Evolutionary conservation across 2,888 invertebrate species (phyloP), one percentile per base, ranked within the genome.

Genomic region (Eristalis tenax): DNA sequence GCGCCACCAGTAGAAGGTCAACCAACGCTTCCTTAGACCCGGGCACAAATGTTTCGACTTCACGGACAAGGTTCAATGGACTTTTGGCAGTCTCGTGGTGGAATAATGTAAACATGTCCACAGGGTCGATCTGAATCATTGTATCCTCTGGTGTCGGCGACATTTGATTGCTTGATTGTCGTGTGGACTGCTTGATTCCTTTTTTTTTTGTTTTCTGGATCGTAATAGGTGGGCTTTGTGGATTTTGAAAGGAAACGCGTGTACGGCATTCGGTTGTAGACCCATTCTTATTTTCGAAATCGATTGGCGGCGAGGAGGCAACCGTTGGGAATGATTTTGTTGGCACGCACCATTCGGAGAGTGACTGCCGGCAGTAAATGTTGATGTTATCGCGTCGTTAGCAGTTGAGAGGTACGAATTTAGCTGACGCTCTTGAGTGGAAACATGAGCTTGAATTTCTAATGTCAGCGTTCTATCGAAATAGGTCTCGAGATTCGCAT

Each of bases 231-330:
- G 18, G 50, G 50, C 50, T 63, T 64, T 77, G 63, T 69, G 10
- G 56, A 26, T 28, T 69, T 35, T 50, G 23, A 56, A 22, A 35
- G 63, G 63, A 70, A 77, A 28, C 66, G 22, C 66, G 66, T 75
- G 59, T 4, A n/a, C 43, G 43, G 43, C 43, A n/a, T 43, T 43
- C n/a, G 18, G 18, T 18, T 50, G 50, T 50, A n/a, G 18, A 50
- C 50, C 18, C 18, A n/a, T 50, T 50, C 50, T 18, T 50, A 8
- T n/a, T 50, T n/a, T 8, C 18, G 18, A 18, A 50, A 50, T 50
- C 50, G 50, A 50, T 50, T 50, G 50, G 18, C 50, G 5, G 18
- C 32, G 8, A 18, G n/a, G n/a, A 2, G n/a, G 13, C 15, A 43
- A 15, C 43, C 18, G 18, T 8, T 6, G 18, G 50, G 50, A n/a